Base-by-base conservation (phyloP, 1,140 invertebrate species). In the Drusus annulatus region DNA sequence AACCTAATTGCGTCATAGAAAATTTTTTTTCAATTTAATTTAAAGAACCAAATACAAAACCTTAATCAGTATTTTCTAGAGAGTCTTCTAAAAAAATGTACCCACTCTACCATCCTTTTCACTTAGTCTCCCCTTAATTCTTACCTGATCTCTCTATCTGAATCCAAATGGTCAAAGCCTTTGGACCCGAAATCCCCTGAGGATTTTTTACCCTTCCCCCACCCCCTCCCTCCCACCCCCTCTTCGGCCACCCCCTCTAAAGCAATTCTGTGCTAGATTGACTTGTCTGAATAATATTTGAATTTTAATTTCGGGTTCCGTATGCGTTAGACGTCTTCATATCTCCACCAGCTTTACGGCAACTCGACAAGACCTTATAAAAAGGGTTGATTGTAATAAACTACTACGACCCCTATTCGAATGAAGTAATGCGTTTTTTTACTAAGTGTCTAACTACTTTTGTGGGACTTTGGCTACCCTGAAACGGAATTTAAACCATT, bases 201-300 rank as follows among this genome's bases (percentile, higher is more conserved):
- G 62, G 25, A n/a, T 10, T 69, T 36, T 19, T 21, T 17, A 50
- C 31, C 17, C 31, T 21, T 13, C 65, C 17, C 65, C 31, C 36
- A 21, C 17, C n/a, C 31, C 3, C 31, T 15, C 31, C 63, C 13
- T 0, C n/a, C 31, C 31, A 8, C 28, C 31, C 10, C 17, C 7
- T 17, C 65, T 6, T 8, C 17, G n/a, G 16, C 31, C 65, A 63
- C 5, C 36, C n/a, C 17, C 36, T 50, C 65, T 50, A 69, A 69
- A 69, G 69, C 28, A 19, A 74, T 74, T 28, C 50, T 56, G 21
- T 56, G 54, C 54, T 87, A 87, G 88, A 90, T 90, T 90, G 89
- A 90, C 87, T 89, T 88, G 89, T 89, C 88, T 87, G 88, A 89
- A 90, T 83, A 83, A 83, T 89, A 90, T 90, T 89, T 89, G 87